Conservation (phyloP, 2,797 vertebrate species). For the Etheostoma nigrum region DNA sequence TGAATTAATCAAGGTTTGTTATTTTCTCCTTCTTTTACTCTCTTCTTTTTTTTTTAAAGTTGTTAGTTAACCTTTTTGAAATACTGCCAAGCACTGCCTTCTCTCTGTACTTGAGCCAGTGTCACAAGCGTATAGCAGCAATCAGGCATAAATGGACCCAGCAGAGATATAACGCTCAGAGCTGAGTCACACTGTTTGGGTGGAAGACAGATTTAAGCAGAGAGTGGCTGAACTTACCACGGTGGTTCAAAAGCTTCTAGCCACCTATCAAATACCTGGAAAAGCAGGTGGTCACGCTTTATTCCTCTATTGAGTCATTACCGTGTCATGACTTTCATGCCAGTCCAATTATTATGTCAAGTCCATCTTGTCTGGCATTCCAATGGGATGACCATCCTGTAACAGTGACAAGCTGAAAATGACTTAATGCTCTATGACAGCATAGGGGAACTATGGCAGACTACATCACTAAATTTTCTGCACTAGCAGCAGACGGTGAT, state of each 20-base stretch:
- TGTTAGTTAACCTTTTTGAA: slow-evolving; percentile 22
- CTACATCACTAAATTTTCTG: slow-evolving; percentile 4
- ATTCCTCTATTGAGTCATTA: slow-evolving; percentile 22
- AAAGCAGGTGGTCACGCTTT: slow-evolving; percentile 27
- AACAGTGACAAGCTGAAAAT: slow-evolving; percentile 27
- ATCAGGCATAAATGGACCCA: slow-evolving; percentile 34
- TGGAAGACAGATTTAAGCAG: slow-evolving; percentile 34
- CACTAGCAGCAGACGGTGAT: background rate
- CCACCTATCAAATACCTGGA: slow-evolving; percentile 34
- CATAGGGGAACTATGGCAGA: slow-evolving; percentile 16
- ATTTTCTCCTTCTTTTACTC: background rate
- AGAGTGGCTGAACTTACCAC: slow-evolving; percentile 28
- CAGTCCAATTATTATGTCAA: slow-evolving; percentile 11
- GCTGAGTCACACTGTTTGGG: slow-evolving; percentile 24
- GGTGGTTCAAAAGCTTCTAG: slow-evolving; percentile 34
- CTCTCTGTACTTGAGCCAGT: slow-evolving; percentile 21
- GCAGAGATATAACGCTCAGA: slow-evolving; percentile 27
- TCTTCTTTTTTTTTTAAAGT: background rate
- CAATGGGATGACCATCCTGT: slow-evolving; percentile 13
- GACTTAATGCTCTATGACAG: slow-evolving; percentile 21
- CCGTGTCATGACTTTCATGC: background rate
- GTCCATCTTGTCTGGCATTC: slow-evolving; percentile 13
- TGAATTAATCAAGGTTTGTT: slow-evolving; percentile 20
- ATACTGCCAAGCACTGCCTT: slow-evolving; percentile 8
- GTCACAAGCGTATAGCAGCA: slow-evolving; percentile 33